Conservation (phyloP, 2,888 invertebrate genomes). For the Aleiodes alternator region DNA sequence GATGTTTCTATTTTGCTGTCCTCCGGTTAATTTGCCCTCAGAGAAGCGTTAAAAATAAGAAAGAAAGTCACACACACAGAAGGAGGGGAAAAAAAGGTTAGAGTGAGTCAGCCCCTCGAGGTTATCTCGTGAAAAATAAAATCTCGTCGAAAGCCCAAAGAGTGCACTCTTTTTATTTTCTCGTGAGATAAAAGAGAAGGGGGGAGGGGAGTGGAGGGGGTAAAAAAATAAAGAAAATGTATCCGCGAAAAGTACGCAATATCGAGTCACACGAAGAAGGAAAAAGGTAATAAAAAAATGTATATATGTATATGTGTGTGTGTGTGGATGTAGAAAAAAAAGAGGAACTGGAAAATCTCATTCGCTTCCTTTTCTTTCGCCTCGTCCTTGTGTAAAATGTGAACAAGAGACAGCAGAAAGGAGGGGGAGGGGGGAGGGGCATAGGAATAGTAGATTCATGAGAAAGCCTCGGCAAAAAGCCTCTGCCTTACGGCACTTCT, state of each 20-base stretch:
- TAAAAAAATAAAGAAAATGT: slow-evolving; percentile 12
- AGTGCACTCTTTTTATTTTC: slow-evolving; percentile 20
- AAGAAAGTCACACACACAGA: background rate
- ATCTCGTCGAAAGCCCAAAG: slow-evolving; percentile 33
- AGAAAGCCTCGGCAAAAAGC: slow-evolving; percentile 36
- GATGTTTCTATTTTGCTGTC: slow-evolving; percentile 11
- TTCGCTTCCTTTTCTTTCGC: slow-evolving; percentile 18
- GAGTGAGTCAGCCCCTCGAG: slow-evolving; percentile 28
- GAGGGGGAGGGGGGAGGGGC: background rate
- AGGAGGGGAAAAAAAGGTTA: background rate
- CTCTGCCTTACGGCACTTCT: slow-evolving; percentile 39
- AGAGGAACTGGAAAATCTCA: slow-evolving; percentile 26
- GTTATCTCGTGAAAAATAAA: slow-evolving; percentile 28
- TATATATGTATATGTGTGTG: background rate
- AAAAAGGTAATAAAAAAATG: slow-evolving; percentile 21
- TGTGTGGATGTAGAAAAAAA: background rate
- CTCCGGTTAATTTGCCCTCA: slow-evolving; percentile 30
- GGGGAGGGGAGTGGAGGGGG: too few relatives aligned
- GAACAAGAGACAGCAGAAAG: background rate
- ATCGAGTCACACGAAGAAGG: slow-evolving; percentile 18
- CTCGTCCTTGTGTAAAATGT: slow-evolving; percentile 18
- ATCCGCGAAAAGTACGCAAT: slow-evolving; percentile 36
- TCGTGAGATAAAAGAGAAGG: background rate
- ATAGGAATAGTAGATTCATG: slow-evolving; percentile 33
- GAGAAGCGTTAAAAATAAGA: slow-evolving; percentile 19